phyloP scores from a whole-genome alignment of 2,797 vertebrate genomes.

The Salarias fasciatus region DNA sequence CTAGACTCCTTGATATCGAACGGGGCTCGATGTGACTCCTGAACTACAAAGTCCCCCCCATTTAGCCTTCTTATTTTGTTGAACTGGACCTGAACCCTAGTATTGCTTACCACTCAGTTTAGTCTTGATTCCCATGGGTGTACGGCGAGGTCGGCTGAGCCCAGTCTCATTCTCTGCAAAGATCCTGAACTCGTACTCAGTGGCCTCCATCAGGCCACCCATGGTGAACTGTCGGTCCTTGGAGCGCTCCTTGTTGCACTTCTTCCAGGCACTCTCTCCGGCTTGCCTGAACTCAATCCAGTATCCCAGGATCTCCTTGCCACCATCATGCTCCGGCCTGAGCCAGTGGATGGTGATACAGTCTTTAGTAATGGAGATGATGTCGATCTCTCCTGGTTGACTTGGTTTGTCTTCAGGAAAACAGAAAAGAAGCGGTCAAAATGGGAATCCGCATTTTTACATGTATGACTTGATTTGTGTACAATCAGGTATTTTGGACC shows the following conservation, averaged over 20 bases:
- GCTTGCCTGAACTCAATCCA: conserved; percentile 97
- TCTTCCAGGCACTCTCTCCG: conserved; percentile 97
- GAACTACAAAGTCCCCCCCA: too few species aligned
- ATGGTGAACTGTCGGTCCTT: conserved; percentile 97
- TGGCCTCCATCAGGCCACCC: conserved; percentile 95
- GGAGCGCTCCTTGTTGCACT: conserved; percentile 94
- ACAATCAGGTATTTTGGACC: conserved; percentile 46
- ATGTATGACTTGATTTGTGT: not conserved
- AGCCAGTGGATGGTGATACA: conserved; percentile 97
- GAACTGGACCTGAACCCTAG: not conserved
- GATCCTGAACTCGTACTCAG: conserved; percentile 97
- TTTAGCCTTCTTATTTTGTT: too few species aligned
- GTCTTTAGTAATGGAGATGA: conserved; percentile 94
- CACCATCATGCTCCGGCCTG: conserved; percentile 94
- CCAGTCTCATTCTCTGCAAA: conserved; percentile 96
- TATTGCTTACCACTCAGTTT: conserved; percentile 92
- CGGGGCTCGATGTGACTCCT: too few species aligned
- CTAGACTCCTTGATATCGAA: too few species aligned
- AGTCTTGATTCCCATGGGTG: conserved; percentile 96
- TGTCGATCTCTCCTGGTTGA: conserved; percentile 98
- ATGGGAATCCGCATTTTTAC: too few species aligned
- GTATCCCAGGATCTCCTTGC: conserved; percentile 98
- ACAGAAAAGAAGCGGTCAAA: not conserved
- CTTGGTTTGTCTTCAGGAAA: conserved; percentile 91
- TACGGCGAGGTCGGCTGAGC: conserved; percentile 94